Evolutionary conservation across 2,797 vertebrate genomes (phyloP).

Genomic region (Alosa sapidissima): DNA sequence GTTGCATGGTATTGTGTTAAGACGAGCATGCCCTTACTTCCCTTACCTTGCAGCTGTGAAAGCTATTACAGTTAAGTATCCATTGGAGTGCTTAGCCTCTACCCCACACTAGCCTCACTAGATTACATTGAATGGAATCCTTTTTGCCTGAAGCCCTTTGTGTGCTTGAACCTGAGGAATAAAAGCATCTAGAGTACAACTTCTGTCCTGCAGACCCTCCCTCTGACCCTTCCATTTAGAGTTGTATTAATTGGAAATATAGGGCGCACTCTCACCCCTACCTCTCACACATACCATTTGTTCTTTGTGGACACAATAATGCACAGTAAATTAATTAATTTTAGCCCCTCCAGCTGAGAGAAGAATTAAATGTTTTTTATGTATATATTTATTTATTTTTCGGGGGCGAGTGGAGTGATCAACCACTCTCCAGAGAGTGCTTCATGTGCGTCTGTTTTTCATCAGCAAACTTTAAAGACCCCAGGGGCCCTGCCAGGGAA

Average conservation of each 20-base stretch:
- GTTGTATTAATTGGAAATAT: not conserved
- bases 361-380: not conserved
- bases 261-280: no score
- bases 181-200: not conserved
- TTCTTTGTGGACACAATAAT: not conserved
- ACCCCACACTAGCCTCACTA: no score
- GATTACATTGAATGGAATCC: no score
- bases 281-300: not conserved
- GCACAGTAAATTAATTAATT: not conserved
- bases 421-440: not conserved
- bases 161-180: not conserved
- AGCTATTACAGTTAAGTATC: no score
- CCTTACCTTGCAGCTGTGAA: no score
- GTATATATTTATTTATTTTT: no score
- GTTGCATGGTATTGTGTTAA: no score
- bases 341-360: not conserved
- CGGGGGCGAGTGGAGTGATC: not conserved
- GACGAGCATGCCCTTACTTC: no score
- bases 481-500: constrained; percentile 6
- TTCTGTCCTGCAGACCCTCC: not conserved
- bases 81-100: no score
- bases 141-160: no score
- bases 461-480: not conserved
- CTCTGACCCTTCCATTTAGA: not conserved
- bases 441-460: constrained; percentile 3